phyloP scores from a whole-genome alignment of 2,888 invertebrate genomes.

The Spodoptera picta region DNA sequence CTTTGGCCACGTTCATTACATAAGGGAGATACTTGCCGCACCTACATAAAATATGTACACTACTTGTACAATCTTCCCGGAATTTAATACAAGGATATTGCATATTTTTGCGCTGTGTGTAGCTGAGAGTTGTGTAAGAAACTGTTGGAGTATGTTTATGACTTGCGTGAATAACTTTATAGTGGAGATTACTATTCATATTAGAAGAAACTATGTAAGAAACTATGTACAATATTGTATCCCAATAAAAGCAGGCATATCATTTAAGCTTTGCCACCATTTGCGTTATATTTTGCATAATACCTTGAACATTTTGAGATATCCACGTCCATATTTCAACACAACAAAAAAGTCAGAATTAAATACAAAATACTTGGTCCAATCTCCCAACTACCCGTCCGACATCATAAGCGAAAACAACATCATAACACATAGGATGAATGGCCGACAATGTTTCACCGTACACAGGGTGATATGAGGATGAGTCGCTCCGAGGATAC shows the following conservation, averaged over 20 bases:
- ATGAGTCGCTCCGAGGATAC: slow-evolving; percentile 41
- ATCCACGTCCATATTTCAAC: background rate
- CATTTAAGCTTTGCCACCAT: too few species aligned
- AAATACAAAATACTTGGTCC: slow-evolving; percentile 15
- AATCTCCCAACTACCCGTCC: slow-evolving; percentile 11
- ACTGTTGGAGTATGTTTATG: background rate
- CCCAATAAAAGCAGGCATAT: too few species aligned
- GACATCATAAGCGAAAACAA: slow-evolving; percentile 44
- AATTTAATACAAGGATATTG: slow-evolving; percentile 38
- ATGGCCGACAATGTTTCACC: slow-evolving; percentile 51
- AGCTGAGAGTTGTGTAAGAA: too few species aligned
- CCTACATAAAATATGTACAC: slow-evolving; percentile 37
- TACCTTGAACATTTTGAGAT: background rate
- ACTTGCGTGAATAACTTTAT: too few species aligned
- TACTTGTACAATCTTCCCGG: slow-evolving; percentile 33
- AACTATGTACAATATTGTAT: too few species aligned
- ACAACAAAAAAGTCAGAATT: slow-evolving; percentile 5
- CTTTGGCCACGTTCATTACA: slow-evolving; percentile 41
- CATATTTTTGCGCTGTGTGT: slow-evolving; percentile 5
- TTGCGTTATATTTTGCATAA: too few species aligned
- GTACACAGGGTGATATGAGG: slow-evolving; percentile 40
- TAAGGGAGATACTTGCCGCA: slow-evolving; percentile 38
- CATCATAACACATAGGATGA: slow-evolving; percentile 49
- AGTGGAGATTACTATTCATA: too few species aligned
- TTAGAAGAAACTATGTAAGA: too few species aligned